Percentiles rank a stretch among this genome's conserved stretches.
phyloP scores from a whole-genome alignment of 2,888 invertebrate species.

The Epicampocera succincta region DNA sequence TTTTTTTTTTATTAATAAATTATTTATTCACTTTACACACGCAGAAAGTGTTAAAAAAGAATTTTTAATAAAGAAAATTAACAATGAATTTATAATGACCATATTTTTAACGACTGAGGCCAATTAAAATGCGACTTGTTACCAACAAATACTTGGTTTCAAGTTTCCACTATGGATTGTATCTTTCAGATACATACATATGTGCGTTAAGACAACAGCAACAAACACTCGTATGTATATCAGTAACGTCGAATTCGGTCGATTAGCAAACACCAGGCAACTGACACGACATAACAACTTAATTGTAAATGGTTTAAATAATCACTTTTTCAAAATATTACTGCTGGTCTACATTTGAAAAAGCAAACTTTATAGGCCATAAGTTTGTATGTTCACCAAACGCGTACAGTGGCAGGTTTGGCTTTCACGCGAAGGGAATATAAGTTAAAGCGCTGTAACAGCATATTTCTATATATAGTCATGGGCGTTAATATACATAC shows the following conservation, averaged over 20 bases:
- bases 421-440: too few relatives aligned
- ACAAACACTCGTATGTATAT: too few relatives aligned
- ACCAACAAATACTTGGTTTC: neutral
- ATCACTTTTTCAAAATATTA: too few relatives aligned
- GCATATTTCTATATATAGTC: too few relatives aligned
- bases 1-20: slow-evolving; percentile 11
- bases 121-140: slow-evolving; percentile 12
- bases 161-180: neutral
- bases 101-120: neutral
- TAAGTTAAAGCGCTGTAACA: too few relatives aligned
- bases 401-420: too few relatives aligned
- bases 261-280: neutral
- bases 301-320: neutral
- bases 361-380: too few relatives aligned
- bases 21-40: slow-evolving; percentile 16
- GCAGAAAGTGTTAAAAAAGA: neutral
- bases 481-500: too few relatives aligned
- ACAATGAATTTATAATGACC: neutral
- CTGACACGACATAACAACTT: neutral
- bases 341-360: too few relatives aligned
- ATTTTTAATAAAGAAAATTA: neutral
- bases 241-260: neutral
- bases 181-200: neutral
- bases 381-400: too few relatives aligned
- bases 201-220: too few relatives aligned